Conservation (phyloP, 2,113 vertebrate species). For the Semicossyphus pulcher region DNA sequence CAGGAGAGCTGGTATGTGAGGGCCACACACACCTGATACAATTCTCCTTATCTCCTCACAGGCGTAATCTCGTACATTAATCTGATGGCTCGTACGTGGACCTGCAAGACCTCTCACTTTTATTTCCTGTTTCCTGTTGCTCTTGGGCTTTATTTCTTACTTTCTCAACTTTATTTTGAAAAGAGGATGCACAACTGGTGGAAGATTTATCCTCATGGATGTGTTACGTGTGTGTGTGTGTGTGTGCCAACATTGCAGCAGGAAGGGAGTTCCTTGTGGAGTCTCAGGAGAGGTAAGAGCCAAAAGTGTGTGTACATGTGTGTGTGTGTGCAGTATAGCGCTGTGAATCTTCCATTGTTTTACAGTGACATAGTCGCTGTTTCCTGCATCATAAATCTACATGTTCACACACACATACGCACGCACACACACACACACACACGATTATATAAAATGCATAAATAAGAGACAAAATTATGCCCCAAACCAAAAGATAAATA, state of each 20-base stretch:
- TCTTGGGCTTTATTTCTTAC: constrained; percentile 14
- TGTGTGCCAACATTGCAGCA: constrained; percentile 45
- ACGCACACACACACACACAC: neutral
- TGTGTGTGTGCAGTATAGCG: constrained; percentile 45
- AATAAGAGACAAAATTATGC: neutral
- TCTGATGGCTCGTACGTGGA: constrained; percentile 30
- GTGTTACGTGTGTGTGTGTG: constrained; percentile 30
- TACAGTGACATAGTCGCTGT: constrained; percentile 80
- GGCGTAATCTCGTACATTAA: constrained; percentile 36
- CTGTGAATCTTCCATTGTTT: constrained; percentile 90
- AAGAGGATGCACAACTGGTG: constrained; percentile 46
- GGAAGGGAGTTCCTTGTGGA: constrained; percentile 69
- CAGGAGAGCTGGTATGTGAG: constrained; percentile 12
- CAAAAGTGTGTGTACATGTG: constrained; percentile 13
- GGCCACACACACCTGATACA: constrained; percentile 4
- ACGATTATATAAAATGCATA: neutral
- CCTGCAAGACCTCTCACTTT: constrained; percentile 33
- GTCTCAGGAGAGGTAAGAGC: constrained; percentile 38
- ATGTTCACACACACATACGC: constrained; percentile 17
- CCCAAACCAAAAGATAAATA: neutral
- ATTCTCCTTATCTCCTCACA: constrained; percentile 11
- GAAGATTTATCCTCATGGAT: constrained; percentile 35
- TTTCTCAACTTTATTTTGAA: constrained; percentile 24
- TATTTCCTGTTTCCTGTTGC: constrained; percentile 46
- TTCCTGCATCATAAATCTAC: constrained; percentile 91